Percentiles rank a stretch among this genome's conserved stretches.
Conservation (phyloP, 2,888 invertebrate species). For the Conus canariensis region DNA sequence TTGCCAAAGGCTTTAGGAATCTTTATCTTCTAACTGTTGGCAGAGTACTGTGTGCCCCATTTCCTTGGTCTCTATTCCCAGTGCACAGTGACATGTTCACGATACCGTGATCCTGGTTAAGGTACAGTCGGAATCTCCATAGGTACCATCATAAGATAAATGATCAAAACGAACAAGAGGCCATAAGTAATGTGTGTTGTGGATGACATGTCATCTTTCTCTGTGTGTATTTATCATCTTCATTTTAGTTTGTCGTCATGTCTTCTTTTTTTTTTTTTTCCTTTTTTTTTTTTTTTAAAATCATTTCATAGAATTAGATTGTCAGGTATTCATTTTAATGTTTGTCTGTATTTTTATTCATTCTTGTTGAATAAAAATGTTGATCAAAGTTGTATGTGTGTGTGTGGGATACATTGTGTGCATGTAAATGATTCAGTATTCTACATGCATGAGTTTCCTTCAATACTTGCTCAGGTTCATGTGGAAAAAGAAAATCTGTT, state of each 20-base stretch:
- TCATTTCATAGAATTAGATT: background rate
- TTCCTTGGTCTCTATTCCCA: too few species aligned
- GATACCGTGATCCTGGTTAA: too few species aligned
- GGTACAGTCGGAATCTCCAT: background rate
- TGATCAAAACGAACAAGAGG: background rate
- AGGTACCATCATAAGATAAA: background rate
- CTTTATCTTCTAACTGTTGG: too few species aligned
- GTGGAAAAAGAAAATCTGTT: too few species aligned
- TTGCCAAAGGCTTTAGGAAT: too few species aligned
- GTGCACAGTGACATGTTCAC: too few species aligned
- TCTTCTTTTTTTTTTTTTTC: background rate
- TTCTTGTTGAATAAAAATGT: background rate
- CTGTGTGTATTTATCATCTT: constrained; percentile 6
- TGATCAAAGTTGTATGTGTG: too few species aligned
- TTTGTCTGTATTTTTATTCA: constrained; percentile 1
- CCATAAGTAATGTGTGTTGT: background rate
- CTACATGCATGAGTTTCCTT: too few species aligned
- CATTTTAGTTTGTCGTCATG: background rate
- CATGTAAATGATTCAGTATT: too few species aligned
- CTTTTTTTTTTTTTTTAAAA: background rate
- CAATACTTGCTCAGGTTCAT: too few species aligned
- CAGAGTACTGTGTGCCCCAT: too few species aligned
- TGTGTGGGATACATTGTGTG: too few species aligned
- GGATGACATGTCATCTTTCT: background rate
- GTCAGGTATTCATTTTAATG: background rate